Evolutionary conservation across 53 echinoderm and acorn worm species (phyloP), one percentile per base, ranked within the genome.

Genomic region (Antedon mediterranea): DNA sequence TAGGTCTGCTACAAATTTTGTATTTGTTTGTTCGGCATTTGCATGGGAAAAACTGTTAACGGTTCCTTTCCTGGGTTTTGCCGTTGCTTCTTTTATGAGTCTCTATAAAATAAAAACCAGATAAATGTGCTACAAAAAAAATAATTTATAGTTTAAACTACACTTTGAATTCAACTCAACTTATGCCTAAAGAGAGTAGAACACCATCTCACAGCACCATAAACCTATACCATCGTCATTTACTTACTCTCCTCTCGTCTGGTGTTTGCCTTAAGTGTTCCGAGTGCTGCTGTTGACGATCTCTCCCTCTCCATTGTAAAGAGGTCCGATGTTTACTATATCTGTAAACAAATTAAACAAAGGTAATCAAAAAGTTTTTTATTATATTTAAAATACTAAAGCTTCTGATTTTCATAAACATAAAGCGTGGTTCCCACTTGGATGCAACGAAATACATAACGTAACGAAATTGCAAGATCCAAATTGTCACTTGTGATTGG

Each of bases 1-100:
- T 8, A 98, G 85, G 6, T 85, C 98, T 43, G 89, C 92, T 0
- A 98, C 98, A 86, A 92, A 98, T 80, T 88, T 92, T 82, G 86
- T 80, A 78, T 92, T 97, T 43, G 97, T 92, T 71, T 92, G 89
- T 71, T 89, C 89, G 82, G 87, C 85, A 76, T 93, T 91, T 14
- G 81, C 83, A 78, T 89, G 86, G 9, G 57, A 57, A 11, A 57
- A 57, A 57, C 57, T 57, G 57, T 57, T 57, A 2, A 57, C 57
- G 2, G 57, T 57, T 57, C 14, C 57, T 57, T 57, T 57, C 57
- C 57, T 57, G 15, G 57, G 57, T 57, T 57, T 57, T 57, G 57
- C 57, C 2, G 57, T 57, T 57, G 57, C 57, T 57, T 57, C 57
- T 57, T 57, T 57, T 15, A 57, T 57, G 57, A 57, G 57, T 18